A percentile compares a stretch with the other conserved stretches of the same genome.
These are phyloP conservation scores for Lophotis ruficrista DNA, from an alignment of 2,113 vertebrate genomes.

Conservation along the genomic window DNA sequence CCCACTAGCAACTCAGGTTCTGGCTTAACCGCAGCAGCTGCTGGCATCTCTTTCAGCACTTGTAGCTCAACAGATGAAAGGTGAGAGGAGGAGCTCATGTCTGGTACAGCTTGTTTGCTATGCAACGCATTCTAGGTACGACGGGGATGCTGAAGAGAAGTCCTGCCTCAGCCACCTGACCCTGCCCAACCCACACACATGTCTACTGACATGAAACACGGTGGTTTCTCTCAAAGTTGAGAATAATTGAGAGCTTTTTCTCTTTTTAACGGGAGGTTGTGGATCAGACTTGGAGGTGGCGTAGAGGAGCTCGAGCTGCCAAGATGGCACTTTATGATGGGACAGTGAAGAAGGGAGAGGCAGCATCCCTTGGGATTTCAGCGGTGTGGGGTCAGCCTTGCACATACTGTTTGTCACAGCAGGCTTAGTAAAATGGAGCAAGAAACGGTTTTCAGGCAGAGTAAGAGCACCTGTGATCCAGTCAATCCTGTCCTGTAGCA, in stretches of 20 bases:
- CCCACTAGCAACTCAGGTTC: no score
- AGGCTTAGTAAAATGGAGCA: not conserved
- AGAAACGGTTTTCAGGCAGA: not conserved
- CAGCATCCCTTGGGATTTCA: not conserved
- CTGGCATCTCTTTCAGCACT: not conserved
- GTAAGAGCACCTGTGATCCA: not conserved
- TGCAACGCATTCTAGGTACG: not conserved
- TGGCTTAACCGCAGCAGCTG: not conserved
- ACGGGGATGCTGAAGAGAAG: not conserved
- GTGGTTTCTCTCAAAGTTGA: not conserved
- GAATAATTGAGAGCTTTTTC: not conserved
- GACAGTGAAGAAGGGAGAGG: not conserved
- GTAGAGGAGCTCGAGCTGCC: not conserved
- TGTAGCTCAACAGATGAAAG: not conserved
- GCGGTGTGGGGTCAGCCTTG: not conserved
- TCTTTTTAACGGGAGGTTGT: not conserved
- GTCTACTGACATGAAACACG: not conserved
- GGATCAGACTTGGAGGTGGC: not conserved
- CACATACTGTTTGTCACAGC: fast-evolving
- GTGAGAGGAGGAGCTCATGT: not conserved
- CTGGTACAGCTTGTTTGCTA: not conserved
- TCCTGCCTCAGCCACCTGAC: not conserved
- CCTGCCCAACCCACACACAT: not conserved
- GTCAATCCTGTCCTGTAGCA: not conserved
- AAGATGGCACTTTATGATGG: not conserved